Percentiles rank a stretch among this genome's conserved stretches.
These are phyloP conservation scores for Aspidapion aeneum DNA, from an alignment of 2,888 invertebrate genomes.

Conservation along the genomic window DNA sequence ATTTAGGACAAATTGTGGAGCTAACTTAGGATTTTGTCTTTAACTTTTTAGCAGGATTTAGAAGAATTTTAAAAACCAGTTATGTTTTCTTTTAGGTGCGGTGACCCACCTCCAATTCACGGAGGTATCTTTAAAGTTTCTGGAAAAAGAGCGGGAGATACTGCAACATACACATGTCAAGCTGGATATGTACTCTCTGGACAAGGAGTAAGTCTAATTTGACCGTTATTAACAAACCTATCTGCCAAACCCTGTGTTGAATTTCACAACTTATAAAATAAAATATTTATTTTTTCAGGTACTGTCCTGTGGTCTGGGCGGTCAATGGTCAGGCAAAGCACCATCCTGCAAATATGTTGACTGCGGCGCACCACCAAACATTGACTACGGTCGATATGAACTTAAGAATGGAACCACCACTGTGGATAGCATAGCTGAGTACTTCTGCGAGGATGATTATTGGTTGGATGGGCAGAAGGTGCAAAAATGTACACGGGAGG, in stretches of 20 bases:
- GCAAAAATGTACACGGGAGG: slow-evolving; percentile 75
- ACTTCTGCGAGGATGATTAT: slow-evolving; percentile 77
- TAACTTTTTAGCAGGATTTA: no score
- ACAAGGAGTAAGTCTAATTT: slow-evolving; percentile 58
- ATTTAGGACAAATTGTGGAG: no score
- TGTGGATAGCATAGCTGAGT: slow-evolving; percentile 73
- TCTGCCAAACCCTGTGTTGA: no score
- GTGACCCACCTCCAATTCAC: slow-evolving; percentile 72
- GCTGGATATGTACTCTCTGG: slow-evolving; percentile 83
- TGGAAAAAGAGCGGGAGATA: slow-evolving; percentile 76
- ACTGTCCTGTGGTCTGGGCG: slow-evolving; percentile 80
- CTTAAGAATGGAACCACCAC: slow-evolving; percentile 78
- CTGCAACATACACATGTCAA: slow-evolving; percentile 77
- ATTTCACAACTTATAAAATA: no score
- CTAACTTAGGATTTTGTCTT: no score
- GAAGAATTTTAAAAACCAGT: no score
- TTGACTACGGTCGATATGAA: slow-evolving; percentile 70
- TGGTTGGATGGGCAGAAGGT: slow-evolving; percentile 72
- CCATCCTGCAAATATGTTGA: slow-evolving; percentile 85
- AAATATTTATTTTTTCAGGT: slow-evolving; percentile 51
- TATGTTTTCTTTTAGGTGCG: slow-evolving; percentile 52
- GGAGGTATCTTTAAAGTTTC: slow-evolving; percentile 70
- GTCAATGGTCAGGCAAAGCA: slow-evolving; percentile 76
- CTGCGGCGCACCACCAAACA: slow-evolving; percentile 77
- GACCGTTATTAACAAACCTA: background rate